Percentiles rank a stretch among this genome's conserved stretches.
phyloP scores from a whole-genome alignment of 1,140 invertebrate species.

The Lineus longissimus region DNA sequence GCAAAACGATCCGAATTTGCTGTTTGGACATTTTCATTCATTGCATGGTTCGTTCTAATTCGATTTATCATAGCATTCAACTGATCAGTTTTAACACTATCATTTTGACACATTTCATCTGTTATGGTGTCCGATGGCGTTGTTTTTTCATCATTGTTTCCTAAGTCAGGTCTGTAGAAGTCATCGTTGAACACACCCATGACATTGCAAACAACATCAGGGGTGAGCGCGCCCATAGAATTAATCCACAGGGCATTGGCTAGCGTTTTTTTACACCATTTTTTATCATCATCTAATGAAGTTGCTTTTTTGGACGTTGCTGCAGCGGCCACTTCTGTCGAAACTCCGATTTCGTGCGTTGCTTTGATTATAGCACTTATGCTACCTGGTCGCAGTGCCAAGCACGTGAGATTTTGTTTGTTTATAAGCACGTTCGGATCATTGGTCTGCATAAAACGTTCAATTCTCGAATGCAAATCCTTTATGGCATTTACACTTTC shows the following conservation, averaged over 20 bases:
- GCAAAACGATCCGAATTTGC: not conserved
- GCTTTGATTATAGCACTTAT: not conserved
- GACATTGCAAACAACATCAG: constrained; percentile 2
- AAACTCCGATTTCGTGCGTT: not conserved
- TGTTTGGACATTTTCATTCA: constrained; percentile 1
- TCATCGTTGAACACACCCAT: constrained; percentile 7
- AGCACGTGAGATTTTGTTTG: not conserved
- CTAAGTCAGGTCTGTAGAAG: constrained; percentile 2
- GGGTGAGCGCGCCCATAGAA: not conserved
- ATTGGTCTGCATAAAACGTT: not conserved
- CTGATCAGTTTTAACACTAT: constrained; percentile 2
- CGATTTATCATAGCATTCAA: not conserved
- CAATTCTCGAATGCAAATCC: constrained; percentile 6
- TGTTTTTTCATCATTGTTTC: not conserved
- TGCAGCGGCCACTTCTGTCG: not conserved
- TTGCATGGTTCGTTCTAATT: constrained; percentile 1
- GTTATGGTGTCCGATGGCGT: not conserved
- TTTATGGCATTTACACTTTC: constrained; percentile 5
- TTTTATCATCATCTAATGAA: not conserved
- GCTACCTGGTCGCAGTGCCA: not conserved
- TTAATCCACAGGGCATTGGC: constrained; percentile 1
- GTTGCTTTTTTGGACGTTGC: not conserved
- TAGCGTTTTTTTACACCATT: constrained; percentile 4
- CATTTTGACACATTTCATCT: not conserved
- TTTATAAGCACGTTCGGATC: not conserved